Percentiles rank a stretch among this genome's conserved stretches.
These are phyloP conservation scores for Protonibea diacanthus DNA, from an alignment of 2,797 vertebrate species.

Conservation along the genomic window DNA sequence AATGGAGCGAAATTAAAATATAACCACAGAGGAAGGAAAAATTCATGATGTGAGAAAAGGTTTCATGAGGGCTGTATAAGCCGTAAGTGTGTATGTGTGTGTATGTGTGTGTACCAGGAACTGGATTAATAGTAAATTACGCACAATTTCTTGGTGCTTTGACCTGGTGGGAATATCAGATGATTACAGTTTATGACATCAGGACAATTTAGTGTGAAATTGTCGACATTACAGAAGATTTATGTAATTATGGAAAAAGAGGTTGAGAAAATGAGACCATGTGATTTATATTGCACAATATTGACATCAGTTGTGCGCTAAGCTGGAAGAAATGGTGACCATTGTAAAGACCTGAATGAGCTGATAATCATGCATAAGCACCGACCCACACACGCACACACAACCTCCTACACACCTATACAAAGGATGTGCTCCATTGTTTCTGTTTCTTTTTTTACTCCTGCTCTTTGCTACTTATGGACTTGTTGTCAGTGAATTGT, in stretches of 20 bases:
- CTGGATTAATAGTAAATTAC: conserved; percentile 44
- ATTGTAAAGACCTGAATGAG: conserved; percentile 41
- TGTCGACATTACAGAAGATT: conserved; percentile 34
- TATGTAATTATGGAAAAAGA: conserved; percentile 24
- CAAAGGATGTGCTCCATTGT: conserved; percentile 29
- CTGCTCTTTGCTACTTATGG: conserved; percentile 42
- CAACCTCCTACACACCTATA: conserved; percentile 3
- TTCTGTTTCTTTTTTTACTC: conserved; percentile 21
- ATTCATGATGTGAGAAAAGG: conserved; percentile 37
- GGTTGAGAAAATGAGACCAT: conserved; percentile 20
- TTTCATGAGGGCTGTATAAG: conserved; percentile 10
- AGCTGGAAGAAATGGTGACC: conserved; percentile 50
- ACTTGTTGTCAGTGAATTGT: conserved; percentile 37
- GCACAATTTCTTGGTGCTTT: conserved; percentile 38
- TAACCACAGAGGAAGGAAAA: conserved; percentile 31
- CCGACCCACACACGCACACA: conserved; percentile 12
- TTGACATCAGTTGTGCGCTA: conserved; percentile 40
- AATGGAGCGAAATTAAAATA: conserved; percentile 60
- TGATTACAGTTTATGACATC: conserved; percentile 27
- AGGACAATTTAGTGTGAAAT: conserved; percentile 47
- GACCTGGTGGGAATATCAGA: conserved; percentile 47
- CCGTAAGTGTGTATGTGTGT: background rate
- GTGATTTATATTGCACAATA: conserved; percentile 41
- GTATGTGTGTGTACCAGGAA: conserved; percentile 18
- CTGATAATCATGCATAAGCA: conserved; percentile 34